phyloP scores from a whole-genome alignment of 1,140 invertebrate species.

The Sarcophaga bullata region DNA sequence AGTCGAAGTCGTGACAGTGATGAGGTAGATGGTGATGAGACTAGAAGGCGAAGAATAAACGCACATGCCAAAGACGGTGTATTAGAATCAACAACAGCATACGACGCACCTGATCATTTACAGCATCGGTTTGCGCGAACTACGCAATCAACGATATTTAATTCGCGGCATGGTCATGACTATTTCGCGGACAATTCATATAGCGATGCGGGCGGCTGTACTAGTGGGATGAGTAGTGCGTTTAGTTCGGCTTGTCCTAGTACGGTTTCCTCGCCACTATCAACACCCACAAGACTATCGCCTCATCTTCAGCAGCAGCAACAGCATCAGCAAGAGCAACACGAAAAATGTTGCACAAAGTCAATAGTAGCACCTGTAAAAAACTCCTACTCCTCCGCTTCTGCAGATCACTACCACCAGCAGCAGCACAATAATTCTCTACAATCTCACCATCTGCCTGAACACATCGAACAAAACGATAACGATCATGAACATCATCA shows the following conservation, averaged over 20 bases:
- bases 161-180: constrained; percentile 22
- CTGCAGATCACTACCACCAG: constrained; percentile 41
- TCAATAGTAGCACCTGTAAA: constrained; percentile 38
- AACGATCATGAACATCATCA: constrained; percentile 55
- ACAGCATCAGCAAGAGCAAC: constrained; percentile 26
- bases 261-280: constrained; percentile 60
- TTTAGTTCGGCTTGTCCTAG: constrained; percentile 61
- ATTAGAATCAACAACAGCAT: constrained; percentile 41
- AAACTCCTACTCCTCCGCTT: constrained; percentile 42
- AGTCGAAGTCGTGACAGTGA: constrained; percentile 50
- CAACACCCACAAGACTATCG: constrained; percentile 60
- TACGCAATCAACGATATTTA: constrained; percentile 22
- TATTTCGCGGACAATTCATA: neutral
- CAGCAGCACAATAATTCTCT: constrained; percentile 48
- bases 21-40: constrained; percentile 43
- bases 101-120: constrained; percentile 61
- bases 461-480: constrained; percentile 45
- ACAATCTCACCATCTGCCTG: constrained; percentile 50
- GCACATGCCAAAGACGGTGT: constrained; percentile 46
- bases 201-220: constrained; percentile 47
- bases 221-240: constrained; percentile 59
- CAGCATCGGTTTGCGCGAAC: constrained; percentile 58
- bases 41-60: constrained; percentile 42
- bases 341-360: constrained; percentile 27
- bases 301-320: constrained; percentile 36